Evolutionary conservation across 2,113 vertebrate genomes (phyloP), one percentile per base, ranked within the genome.

Genomic region (Noturus placidus): DNA sequence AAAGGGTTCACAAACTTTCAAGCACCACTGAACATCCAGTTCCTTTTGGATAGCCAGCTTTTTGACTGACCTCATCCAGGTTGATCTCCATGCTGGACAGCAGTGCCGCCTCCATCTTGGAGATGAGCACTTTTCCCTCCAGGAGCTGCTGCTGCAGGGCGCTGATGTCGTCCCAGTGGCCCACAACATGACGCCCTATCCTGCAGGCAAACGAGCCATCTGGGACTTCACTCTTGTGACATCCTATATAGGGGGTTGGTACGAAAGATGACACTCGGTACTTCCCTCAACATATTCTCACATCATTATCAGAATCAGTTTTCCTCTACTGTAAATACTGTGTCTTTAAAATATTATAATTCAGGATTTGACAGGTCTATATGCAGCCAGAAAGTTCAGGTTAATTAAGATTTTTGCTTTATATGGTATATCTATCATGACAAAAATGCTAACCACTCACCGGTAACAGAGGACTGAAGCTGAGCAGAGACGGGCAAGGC

Each of bases 141-240:
- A 92, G 85, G 11, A 99, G 88, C 91, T 95, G 96, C 92, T 96
- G 95, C 90, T 95, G 94, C 35, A 99, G 94, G 72, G 95, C 93
- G n/a, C 20, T 91, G 56, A 96, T 97, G 74, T 97, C 95, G 30
- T 96, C 95, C 0, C 96, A n/a, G 35, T 93, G 91, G 61, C 96
- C 94, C 0, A 97, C 76, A 0, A 95, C 91, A 0, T 97, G 96
- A 90, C 87, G 77, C 65, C 95, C 96, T 0, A 91, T 92, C 82
- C 90, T 94, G 87, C 72, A 93, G 80, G 91, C 82, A 50, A 94
- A 94, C 14, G 91, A 90, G 7, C 92, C 93, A 0, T 87, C 88
- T 19, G 22, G 65, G 42, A 42, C 67, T 20, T 84, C 81, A 80
- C 52, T 46, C 25, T 84, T 74, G 1, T 57, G 57, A 59, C 17